phyloP scores from a whole-genome alignment of 2,113 vertebrate genomes.

The Neomonachus schauinslandi region DNA sequence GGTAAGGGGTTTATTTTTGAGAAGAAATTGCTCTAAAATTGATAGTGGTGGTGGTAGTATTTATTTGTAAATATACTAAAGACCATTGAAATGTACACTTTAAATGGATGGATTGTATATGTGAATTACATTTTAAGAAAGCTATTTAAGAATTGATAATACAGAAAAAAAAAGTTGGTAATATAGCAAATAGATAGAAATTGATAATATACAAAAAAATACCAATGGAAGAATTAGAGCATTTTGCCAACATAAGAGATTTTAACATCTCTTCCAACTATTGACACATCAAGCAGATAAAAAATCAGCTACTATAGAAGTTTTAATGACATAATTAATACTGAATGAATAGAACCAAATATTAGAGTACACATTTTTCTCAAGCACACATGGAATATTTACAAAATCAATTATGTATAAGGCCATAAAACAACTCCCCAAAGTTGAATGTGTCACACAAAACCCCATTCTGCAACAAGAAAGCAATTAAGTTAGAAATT shows the following conservation, averaged over 20 bases:
- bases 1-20: neutral
- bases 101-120: neutral
- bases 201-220: neutral
- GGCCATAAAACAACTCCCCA: neutral
- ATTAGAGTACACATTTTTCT: neutral
- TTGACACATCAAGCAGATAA: neutral
- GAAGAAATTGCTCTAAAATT: constrained; percentile 18
- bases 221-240: neutral
- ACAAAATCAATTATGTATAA: neutral
- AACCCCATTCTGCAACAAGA: neutral
- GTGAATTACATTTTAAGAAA: neutral
- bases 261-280: constrained; percentile 10
- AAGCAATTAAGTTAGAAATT: constrained; percentile 34
- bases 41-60: neutral
- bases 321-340: neutral
- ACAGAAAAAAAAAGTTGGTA: neutral
- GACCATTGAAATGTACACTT: neutral
- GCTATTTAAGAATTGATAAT: neutral
- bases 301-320: neutral
- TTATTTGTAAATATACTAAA: neutral
- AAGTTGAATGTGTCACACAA: neutral
- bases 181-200: neutral
- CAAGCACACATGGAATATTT: neutral
- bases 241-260: neutral
- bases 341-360: neutral